Evolutionary conservation across 2,797 vertebrate genomes (phyloP).

Genomic region (Thaleichthys pacificus): DNA sequence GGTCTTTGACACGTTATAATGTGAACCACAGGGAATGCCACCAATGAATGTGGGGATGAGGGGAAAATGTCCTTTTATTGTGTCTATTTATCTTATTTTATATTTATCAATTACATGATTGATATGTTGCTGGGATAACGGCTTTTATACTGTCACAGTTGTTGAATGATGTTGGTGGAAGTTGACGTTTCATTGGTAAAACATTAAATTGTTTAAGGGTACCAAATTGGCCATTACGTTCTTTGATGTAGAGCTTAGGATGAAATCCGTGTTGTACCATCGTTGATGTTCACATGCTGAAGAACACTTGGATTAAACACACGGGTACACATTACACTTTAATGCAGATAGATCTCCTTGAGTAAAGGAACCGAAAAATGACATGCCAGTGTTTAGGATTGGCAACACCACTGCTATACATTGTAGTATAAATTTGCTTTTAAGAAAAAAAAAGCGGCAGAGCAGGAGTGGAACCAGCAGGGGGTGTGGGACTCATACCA

Average conservation of each 20-base stretch:
- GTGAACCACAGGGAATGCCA: slow-evolving; percentile 29
- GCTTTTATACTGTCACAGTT: background rate
- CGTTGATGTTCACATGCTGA: too few relatives aligned
- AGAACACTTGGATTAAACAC: too few relatives aligned
- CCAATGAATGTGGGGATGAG: slow-evolving; percentile 53
- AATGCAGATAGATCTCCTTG: too few relatives aligned
- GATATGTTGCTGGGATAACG: slow-evolving; percentile 25
- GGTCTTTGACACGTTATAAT: slow-evolving; percentile 8
- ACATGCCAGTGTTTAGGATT: too few relatives aligned
- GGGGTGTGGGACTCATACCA: too few relatives aligned
- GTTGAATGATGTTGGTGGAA: background rate
- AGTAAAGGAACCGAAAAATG: too few relatives aligned
- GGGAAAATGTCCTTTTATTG: slow-evolving; percentile 7
- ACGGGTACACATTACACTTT: too few relatives aligned
- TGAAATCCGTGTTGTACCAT: too few relatives aligned
- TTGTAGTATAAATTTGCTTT: too few relatives aligned
- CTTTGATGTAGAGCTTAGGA: background rate
- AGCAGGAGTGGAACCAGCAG: too few relatives aligned
- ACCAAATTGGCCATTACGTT: background rate
- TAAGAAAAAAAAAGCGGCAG: too few relatives aligned
- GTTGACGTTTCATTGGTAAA: background rate
- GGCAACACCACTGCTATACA: too few relatives aligned
- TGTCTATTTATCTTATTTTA: slow-evolving; percentile 32
- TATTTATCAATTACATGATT: slow-evolving; percentile 55
- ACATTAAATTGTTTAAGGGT: background rate